Percentiles rank a stretch among this genome's conserved stretches.
Conservation (phyloP, 2,888 invertebrate genomes). For the Conomelus anceps region DNA sequence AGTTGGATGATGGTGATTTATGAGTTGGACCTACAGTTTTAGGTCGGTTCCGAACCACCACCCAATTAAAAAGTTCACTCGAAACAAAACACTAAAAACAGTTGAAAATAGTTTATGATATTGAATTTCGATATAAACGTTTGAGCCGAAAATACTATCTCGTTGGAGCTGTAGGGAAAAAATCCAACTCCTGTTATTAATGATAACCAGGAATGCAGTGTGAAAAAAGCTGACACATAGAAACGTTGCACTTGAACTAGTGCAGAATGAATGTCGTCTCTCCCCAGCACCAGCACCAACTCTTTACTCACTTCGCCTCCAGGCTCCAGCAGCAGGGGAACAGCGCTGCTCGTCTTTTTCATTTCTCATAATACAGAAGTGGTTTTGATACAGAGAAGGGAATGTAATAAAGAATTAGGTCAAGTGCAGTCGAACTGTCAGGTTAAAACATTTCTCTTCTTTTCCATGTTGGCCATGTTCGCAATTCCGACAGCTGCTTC, state of each 20-base stretch:
- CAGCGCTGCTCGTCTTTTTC: background rate
- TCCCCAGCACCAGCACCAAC: background rate
- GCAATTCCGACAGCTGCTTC: background rate
- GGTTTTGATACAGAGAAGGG: background rate
- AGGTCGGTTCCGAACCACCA: too few species aligned
- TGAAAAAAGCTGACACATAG: background rate
- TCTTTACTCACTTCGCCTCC: background rate
- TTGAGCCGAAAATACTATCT: too few species aligned
- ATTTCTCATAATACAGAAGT: background rate
- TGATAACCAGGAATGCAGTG: background rate
- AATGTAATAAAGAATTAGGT: background rate
- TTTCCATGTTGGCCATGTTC: background rate
- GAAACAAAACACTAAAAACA: too few species aligned
- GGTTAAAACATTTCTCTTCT: background rate
- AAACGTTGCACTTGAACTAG: background rate
- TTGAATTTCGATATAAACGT: too few species aligned
- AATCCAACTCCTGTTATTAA: too few species aligned
- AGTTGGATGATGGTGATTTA: too few species aligned
- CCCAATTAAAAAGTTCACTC: too few species aligned
- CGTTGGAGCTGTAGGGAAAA: too few species aligned
- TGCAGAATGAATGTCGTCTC: background rate
- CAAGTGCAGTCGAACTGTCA: background rate
- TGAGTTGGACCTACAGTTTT: too few species aligned
- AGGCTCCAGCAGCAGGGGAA: background rate
- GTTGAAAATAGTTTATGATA: too few species aligned